phyloP scores from a whole-genome alignment of 1,140 invertebrate genomes.

The Drosophila novamexicana region DNA sequence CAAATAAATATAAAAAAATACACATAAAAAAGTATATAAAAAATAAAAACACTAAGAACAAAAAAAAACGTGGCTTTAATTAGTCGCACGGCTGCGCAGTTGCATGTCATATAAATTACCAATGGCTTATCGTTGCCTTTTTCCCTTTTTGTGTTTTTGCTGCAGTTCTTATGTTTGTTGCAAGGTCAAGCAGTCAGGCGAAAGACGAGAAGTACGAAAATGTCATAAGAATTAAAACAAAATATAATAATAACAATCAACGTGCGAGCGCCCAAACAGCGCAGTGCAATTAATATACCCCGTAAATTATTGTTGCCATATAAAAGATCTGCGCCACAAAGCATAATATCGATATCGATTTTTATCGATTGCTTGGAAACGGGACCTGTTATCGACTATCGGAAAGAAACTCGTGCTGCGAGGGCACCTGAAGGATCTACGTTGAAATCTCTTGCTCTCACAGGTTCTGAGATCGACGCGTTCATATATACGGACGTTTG shows the following conservation, averaged over 20 bases:
- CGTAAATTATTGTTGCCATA: neutral
- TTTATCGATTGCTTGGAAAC: no score
- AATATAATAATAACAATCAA: slow-evolving; percentile 53
- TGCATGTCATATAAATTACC: slow-evolving; percentile 70
- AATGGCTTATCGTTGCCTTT: slow-evolving; percentile 49
- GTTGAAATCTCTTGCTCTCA: no score
- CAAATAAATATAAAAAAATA: slow-evolving; percentile 7
- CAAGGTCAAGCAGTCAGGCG: slow-evolving; percentile 61
- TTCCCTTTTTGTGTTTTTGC: slow-evolving; percentile 7
- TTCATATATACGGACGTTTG: no score
- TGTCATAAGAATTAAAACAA: slow-evolving; percentile 50
- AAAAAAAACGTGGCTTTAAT: slow-evolving; percentile 49
- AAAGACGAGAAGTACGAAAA: slow-evolving; percentile 37
- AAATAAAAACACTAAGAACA: neutral
- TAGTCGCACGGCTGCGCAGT: slow-evolving; percentile 53
- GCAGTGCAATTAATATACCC: slow-evolving; percentile 1
- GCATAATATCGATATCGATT: no score
- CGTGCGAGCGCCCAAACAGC: neutral
- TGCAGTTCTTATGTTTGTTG: slow-evolving; percentile 3
- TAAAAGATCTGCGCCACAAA: neutral
- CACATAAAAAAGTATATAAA: slow-evolving; percentile 8
- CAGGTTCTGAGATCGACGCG: no score
- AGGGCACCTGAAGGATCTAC: no score
- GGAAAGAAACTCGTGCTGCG: no score
- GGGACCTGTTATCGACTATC: no score